These are phyloP conservation scores for Lordiphosa andalusiaca DNA, from an alignment of 2,888 invertebrate species.

Conservation along the genomic window DNA sequence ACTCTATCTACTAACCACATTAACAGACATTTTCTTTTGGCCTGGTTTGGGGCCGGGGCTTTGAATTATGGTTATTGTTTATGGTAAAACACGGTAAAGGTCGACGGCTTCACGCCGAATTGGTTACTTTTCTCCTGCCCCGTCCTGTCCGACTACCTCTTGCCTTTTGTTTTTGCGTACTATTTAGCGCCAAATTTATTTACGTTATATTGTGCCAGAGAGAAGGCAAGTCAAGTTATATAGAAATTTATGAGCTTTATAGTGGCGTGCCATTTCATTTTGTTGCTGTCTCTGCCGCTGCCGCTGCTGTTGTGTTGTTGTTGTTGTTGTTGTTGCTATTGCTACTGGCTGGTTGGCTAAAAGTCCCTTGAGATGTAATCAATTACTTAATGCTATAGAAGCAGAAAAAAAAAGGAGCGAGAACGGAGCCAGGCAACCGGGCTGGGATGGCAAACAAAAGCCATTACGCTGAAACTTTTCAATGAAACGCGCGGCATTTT, in stretches of 20 bases:
- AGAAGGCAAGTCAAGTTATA: slow-evolving; percentile 61
- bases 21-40: slow-evolving; percentile 44
- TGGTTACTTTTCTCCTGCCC: slow-evolving; percentile 9
- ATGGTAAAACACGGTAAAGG: slow-evolving; percentile 70
- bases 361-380: slow-evolving; percentile 80
- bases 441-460: slow-evolving; percentile 62
- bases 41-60: slow-evolving; percentile 24
- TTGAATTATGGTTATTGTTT: slow-evolving; percentile 78
- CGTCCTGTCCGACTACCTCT: slow-evolving; percentile 21
- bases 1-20: slow-evolving; percentile 54
- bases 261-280: slow-evolving; percentile 70
- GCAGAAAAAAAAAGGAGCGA: slow-evolving; percentile 39
- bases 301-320: slow-evolving; percentile 9
- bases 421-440: slow-evolving; percentile 16
- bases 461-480: slow-evolving; percentile 77
- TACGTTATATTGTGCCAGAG: slow-evolving; percentile 59
- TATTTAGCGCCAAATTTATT: slow-evolving; percentile 64
- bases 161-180: slow-evolving; percentile 40
- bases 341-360: slow-evolving; percentile 34
- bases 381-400: slow-evolving; percentile 79
- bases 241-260: slow-evolving; percentile 75
- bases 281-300: slow-evolving; percentile 26
- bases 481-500: slow-evolving; percentile 69
- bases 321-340: slow-evolving; percentile 11
- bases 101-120: slow-evolving; percentile 35